phyloP scores from a whole-genome alignment of 2,113 vertebrate species.

The Columba livia region DNA sequence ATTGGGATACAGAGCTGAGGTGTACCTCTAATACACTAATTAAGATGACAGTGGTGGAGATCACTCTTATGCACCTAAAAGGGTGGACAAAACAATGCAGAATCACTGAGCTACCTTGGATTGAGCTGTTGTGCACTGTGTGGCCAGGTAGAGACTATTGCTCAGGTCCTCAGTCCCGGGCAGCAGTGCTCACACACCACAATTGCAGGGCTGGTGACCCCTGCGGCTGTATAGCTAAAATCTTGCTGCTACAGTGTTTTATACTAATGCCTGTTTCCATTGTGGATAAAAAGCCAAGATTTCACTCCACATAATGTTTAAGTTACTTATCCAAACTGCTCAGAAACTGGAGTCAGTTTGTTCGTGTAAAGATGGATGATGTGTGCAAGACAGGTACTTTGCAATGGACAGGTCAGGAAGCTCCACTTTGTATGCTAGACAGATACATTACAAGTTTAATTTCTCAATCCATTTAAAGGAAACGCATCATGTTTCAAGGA shows the following conservation, averaged over 20 bases:
- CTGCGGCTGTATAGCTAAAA: not conserved
- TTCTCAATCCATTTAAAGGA: not conserved
- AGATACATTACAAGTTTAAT: not conserved
- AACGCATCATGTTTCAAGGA: not conserved
- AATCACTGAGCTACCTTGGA: not conserved
- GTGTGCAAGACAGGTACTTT: slow-evolving; percentile 19
- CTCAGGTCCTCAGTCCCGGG: not conserved
- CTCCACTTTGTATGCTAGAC: not conserved
- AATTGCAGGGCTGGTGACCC: not conserved
- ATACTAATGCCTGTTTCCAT: not conserved
- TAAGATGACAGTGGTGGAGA: not conserved
- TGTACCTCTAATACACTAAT: not conserved
- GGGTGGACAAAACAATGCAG: not conserved
- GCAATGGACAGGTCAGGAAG: slow-evolving; percentile 30
- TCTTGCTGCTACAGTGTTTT: not conserved
- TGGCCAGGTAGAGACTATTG: not conserved
- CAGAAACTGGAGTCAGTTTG: not conserved
- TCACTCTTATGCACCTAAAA: not conserved
- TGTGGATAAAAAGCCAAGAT: not conserved
- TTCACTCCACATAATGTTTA: not conserved
- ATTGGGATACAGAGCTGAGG: not conserved
- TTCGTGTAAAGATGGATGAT: not conserved
- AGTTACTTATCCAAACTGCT: not conserved
- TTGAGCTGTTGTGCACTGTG: not conserved
- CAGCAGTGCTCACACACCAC: not conserved